These are phyloP conservation scores for Iselma pallidipennis DNA, from an alignment of 2,888 invertebrate genomes.

Conservation along the genomic window DNA sequence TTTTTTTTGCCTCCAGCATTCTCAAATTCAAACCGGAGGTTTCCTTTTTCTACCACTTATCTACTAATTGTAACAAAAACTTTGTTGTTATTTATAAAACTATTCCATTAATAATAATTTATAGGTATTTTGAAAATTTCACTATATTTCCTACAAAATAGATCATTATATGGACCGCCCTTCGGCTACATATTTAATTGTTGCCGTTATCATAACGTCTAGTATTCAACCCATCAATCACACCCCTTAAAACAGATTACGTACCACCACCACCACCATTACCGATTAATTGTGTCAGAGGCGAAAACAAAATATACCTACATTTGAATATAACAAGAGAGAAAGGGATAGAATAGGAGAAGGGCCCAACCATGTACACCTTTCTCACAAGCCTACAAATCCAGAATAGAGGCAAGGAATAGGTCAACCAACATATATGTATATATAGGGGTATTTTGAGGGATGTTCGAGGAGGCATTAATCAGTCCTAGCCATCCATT, in stretches of 20 bases:
- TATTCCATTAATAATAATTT: too few relatives aligned
- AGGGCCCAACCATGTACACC: background rate
- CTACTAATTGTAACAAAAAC: too few relatives aligned
- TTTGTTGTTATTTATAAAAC: too few relatives aligned
- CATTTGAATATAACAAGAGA: background rate
- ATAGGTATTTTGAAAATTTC: too few relatives aligned
- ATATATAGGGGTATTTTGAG: background rate
- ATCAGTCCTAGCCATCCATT: slow-evolving; percentile 6
- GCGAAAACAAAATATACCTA: slow-evolving; percentile 1
- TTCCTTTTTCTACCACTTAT: too few relatives aligned
- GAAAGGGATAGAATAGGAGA: background rate
- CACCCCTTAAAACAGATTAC: slow-evolving; percentile 11
- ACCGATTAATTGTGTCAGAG: slow-evolving; percentile 14
- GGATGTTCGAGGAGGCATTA: slow-evolving; percentile 9
- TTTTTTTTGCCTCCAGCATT: too few relatives aligned
- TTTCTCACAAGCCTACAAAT: slow-evolving; percentile 7
- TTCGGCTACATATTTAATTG: slow-evolving; percentile 18
- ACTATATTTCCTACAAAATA: too few relatives aligned
- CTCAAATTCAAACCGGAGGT: too few relatives aligned
- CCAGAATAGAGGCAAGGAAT: background rate
- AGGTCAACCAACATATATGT: too few relatives aligned
- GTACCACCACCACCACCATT: slow-evolving; percentile 1
- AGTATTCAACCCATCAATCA: slow-evolving; percentile 17
- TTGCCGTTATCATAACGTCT: slow-evolving; percentile 17
- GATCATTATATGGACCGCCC: background rate